Base-by-base conservation (phyloP, 2,113 vertebrate genomes). In the Dicentrarchus labrax region DNA sequence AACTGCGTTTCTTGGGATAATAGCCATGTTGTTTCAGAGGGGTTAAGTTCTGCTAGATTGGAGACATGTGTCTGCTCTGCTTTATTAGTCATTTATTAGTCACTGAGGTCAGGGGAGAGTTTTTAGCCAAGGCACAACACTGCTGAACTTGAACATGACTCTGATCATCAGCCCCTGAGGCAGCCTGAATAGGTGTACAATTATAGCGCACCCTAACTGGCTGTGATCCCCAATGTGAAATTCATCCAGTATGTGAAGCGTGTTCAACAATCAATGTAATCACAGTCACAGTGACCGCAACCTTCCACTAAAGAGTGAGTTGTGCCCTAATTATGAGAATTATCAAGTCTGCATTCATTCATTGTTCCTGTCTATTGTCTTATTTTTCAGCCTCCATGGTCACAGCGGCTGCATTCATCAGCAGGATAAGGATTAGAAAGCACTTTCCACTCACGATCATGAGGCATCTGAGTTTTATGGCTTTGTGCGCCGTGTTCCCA, bases 71-170 rank as follows among this genome's bases (percentile, higher is more conserved):
- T 89, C 89, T 89, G 82, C 87, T 91, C 50, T 5, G 77, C 88
- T 91, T 93, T 92, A 91, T 93, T 92, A 93, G 85, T 89, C 90
- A 92, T 88, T 90, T 94, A 93, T 92, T 93, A 92, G 82, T 93
- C 92, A 92, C 88, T 66, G 85, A 81, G 90, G 90, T 86, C 82
- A 89, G 82, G 74, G 62, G 75, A 88, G 85, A 85, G 45, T 81
- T 91, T 90, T 91, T 72, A 80, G 90, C 86, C 91, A 89, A 92
- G 79, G 88, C 90, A 91, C 87, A 93, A 86, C 84, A 66, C 82
- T 71, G 78, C 57, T 86, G 71, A 91, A 91, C 89, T 88, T 72
- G 82, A 88, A 85, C 85, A 69, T 38, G 65, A 86, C 80, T 90
- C 88, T 81, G 86, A 88, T 88, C 88, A 82, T 86, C 88, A 67